Evolutionary conservation across 2,797 vertebrate genomes (phyloP), one percentile per base, ranked within the genome.

Genomic region (Hyperoplus immaculatus): DNA sequence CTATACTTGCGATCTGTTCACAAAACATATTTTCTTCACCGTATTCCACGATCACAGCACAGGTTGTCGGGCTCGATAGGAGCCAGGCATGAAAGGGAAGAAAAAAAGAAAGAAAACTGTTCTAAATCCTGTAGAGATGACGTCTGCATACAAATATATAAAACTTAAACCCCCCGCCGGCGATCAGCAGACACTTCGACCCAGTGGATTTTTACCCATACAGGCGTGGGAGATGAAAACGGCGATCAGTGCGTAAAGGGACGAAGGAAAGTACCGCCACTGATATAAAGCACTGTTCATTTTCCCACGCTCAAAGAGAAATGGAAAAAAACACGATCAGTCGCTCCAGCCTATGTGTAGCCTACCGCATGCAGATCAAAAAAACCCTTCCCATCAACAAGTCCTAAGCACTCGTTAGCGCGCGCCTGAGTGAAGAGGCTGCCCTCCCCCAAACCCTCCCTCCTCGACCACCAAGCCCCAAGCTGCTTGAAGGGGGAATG

Each of bases 381-480:
- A 87, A 29, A 69, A 83, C 88, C 72, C 71, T 85, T 38, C 78
- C 80, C 85, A 93, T 94, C 95, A 96, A 95, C 95, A 95, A 95
- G 95, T 95, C 93, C 84, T 76, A 81, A 86, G 54, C 83, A 82
- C 83, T 88, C 87, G 87, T 91, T 89, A 85, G 77, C 60, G 64
- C 75, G 84, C 80, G 83, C 72, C 83, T 87, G 81, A 78, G 74
- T 65, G 74, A 57, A 74, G 63, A 86, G 58, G 80, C 67, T 69
- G 77, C 47, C 86, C 81, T 77, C 86, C 77, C 76, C 60, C 60
- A 15, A 15, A 50, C 15, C 14, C 61, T 38, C 45, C 6, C 50
- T 55, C 50, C 54, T 75, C 75, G 41, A 83, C 57, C 81, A 80
- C 78, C 77, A 75, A 90, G 76, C 81, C 82, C 73, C 68, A 29